These are phyloP conservation scores for Catamblyrhynchus diadema DNA, from an alignment of 2,797 vertebrate species.

Conservation along the genomic window DNA sequence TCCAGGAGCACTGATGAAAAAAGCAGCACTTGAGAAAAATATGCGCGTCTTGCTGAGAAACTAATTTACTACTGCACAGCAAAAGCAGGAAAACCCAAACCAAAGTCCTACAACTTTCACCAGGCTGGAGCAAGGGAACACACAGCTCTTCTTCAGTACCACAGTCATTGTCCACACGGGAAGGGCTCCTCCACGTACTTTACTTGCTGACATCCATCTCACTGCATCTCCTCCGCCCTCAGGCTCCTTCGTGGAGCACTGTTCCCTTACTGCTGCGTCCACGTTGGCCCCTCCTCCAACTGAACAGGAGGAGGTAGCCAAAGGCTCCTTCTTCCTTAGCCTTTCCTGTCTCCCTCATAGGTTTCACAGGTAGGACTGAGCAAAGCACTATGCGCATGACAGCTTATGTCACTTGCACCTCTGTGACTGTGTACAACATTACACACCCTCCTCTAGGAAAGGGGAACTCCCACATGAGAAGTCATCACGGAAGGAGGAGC, in stretches of 20 bases:
- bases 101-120: too few relatives aligned
- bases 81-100: neutral
- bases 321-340: neutral
- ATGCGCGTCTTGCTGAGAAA: accelerated
- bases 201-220: accelerated
- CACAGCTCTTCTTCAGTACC: accelerated
- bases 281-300: accelerated
- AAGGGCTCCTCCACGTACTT: neutral
- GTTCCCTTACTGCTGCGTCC: neutral
- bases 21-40: neutral
- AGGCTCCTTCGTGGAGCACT: accelerated
- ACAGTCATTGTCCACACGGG: accelerated
- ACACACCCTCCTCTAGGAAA: neutral
- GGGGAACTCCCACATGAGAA: neutral
- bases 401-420: neutral
- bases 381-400: neutral
- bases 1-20: neutral
- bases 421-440: neutral
- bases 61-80: neutral
- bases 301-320: accelerated
- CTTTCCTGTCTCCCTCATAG: neutral
- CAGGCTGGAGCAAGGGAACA: neutral
- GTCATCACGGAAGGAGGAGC: neutral
- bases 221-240: accelerated
- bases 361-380: accelerated